Conservation (phyloP, 2,113 vertebrate genomes). For the Fukomys damarensis region DNA sequence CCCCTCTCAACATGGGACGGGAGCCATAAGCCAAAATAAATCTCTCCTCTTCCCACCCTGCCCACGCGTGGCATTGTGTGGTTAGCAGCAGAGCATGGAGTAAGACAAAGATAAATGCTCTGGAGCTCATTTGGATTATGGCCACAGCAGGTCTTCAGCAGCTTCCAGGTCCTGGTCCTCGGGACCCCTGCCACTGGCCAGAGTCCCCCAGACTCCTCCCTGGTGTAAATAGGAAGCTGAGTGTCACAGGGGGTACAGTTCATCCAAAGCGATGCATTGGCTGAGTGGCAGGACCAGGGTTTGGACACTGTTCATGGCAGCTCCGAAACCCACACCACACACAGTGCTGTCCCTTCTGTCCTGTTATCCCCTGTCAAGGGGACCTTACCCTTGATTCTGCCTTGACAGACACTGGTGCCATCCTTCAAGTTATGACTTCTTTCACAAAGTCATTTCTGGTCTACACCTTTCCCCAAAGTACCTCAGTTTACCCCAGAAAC, state of each 20-base stretch:
- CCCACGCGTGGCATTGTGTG: not conserved
- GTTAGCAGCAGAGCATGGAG: not conserved
- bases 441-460: not conserved
- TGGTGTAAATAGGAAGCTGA: accelerated
- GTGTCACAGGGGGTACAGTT: accelerated
- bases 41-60: too few species aligned
- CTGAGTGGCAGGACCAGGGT: accelerated
- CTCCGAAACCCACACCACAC: accelerated
- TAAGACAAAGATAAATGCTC: accelerated
- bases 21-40: not conserved
- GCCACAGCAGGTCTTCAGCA: too few species aligned
- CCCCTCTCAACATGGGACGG: not conserved
- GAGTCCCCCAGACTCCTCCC: accelerated
- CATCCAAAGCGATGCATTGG: not conserved
- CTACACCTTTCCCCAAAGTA: not conserved
- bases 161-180: accelerated
- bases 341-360: accelerated
- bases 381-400: accelerated
- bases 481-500: too few species aligned
- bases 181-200: accelerated
- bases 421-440: not conserved
- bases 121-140: accelerated
- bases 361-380: accelerated
- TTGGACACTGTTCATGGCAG: accelerated
- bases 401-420: accelerated